A percentile compares a stretch with the other conserved stretches of the same genome.
These are phyloP conservation scores for Melanotaenia boesemani DNA, from an alignment of 2,797 vertebrate genomes.

Conservation along the genomic window DNA sequence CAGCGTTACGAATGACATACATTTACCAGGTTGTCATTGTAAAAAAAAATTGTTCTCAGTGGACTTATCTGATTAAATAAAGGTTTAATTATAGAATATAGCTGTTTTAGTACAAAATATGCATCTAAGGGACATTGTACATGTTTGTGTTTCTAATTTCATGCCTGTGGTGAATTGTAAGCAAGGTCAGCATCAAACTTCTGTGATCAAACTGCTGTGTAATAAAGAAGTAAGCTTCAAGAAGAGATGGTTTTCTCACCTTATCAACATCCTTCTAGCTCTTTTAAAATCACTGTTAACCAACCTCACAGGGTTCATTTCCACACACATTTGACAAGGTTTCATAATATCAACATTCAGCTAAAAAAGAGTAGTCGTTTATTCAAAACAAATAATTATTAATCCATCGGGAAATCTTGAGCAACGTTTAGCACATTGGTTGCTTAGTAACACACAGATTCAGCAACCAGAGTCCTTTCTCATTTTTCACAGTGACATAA, in stretches of 20 bases:
- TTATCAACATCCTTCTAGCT: neutral
- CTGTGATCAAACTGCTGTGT: neutral
- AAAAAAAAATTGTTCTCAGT: too few relatives aligned
- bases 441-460: conserved; percentile 9
- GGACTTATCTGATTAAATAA: too few relatives aligned
- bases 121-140: neutral
- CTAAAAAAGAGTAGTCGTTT: neutral
- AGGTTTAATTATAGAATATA: too few relatives aligned
- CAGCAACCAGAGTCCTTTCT: neutral
- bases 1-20: neutral
- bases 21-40: too few relatives aligned
- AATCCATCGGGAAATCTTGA: neutral
- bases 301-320: neutral
- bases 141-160: neutral
- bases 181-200: neutral
- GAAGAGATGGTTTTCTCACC: neutral
- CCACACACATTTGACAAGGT: neutral
- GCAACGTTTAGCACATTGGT: neutral
- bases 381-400: neutral
- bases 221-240: neutral
- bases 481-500: neutral
- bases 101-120: neutral
- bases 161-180: neutral
- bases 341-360: neutral
- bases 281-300: neutral